These are phyloP conservation scores for Watsonalla binaria DNA, from an alignment of 2,888 invertebrate genomes.

Conservation along the genomic window DNA sequence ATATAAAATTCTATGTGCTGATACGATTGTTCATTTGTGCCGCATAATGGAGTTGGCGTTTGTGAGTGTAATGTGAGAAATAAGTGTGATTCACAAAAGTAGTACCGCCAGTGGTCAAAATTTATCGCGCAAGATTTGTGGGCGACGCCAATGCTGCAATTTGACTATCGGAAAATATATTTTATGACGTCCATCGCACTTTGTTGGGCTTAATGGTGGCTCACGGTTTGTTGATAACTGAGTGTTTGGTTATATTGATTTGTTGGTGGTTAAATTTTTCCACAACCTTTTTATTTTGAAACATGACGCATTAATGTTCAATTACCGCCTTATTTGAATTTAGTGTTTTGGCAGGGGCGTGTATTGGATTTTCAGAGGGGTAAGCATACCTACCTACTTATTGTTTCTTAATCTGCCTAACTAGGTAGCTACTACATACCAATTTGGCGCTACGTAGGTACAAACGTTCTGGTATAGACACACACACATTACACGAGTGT, in stretches of 20 bases:
- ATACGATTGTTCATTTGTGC: too few species aligned
- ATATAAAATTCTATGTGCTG: too few species aligned
- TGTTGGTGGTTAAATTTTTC: constrained; percentile 17
- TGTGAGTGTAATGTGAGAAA: constrained; percentile 23
- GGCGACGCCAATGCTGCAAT: constrained; percentile 64
- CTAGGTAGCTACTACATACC: too few species aligned
- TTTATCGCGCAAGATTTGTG: constrained; percentile 72
- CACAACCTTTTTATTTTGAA: constrained; percentile 5
- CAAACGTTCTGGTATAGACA: too few species aligned
- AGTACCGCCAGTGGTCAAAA: constrained; percentile 47
- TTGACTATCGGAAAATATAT: constrained; percentile 74
- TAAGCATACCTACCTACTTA: too few species aligned
- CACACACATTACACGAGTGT: too few species aligned
- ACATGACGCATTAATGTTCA: too few species aligned
- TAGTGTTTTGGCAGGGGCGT: too few species aligned
- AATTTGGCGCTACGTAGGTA: too few species aligned
- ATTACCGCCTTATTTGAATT: too few species aligned
- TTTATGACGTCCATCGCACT: constrained; percentile 65
- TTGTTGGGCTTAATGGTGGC: constrained; percentile 57
- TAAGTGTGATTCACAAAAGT: constrained; percentile 28
- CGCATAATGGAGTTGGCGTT: not conserved
- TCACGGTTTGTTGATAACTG: constrained; percentile 32
- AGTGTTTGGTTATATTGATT: constrained; percentile 37
- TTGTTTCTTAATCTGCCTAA: too few species aligned
- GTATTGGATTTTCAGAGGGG: too few species aligned